Conservation (phyloP, 2,888 invertebrate genomes). For the Anodontia alba region DNA sequence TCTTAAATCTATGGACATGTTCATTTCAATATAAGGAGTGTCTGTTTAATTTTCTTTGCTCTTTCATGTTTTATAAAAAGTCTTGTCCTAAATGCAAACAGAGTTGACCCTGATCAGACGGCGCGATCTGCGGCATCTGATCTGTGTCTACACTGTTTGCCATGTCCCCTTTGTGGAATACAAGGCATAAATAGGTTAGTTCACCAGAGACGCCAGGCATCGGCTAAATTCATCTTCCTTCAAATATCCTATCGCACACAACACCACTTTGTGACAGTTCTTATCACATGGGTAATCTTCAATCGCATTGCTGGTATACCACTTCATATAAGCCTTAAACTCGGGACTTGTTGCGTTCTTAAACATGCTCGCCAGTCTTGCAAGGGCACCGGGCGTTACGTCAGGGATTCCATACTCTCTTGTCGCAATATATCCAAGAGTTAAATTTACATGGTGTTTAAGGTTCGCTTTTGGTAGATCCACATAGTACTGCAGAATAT, state of each 20-base stretch:
- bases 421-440: slow-evolving; percentile 93
- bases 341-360: background rate
- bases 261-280: slow-evolving; percentile 33
- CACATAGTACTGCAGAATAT: slow-evolving; percentile 95
- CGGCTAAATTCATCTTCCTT: background rate
- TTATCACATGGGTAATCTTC: slow-evolving; percentile 28
- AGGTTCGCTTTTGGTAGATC: slow-evolving; percentile 89
- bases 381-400: slow-evolving; percentile 91
- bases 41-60: too few relatives aligned
- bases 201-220: too few relatives aligned
- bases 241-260: slow-evolving; percentile 41
- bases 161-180: too few relatives aligned
- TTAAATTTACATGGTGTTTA: slow-evolving; percentile 91
- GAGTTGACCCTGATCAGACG: too few relatives aligned
- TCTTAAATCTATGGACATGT: too few relatives aligned
- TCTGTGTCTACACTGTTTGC: too few relatives aligned
- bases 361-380: slow-evolving; percentile 87
- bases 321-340: slow-evolving; percentile 87
- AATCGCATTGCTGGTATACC: slow-evolving; percentile 38
- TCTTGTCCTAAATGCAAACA: too few relatives aligned
- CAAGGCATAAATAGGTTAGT: too few relatives aligned
- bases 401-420: slow-evolving; percentile 91
- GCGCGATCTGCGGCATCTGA: too few relatives aligned
- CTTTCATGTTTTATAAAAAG: too few relatives aligned
- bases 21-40: too few relatives aligned